These are phyloP conservation scores for Habropoda laboriosa DNA, from an alignment of 1,140 invertebrate genomes.

Conservation along the genomic window DNA sequence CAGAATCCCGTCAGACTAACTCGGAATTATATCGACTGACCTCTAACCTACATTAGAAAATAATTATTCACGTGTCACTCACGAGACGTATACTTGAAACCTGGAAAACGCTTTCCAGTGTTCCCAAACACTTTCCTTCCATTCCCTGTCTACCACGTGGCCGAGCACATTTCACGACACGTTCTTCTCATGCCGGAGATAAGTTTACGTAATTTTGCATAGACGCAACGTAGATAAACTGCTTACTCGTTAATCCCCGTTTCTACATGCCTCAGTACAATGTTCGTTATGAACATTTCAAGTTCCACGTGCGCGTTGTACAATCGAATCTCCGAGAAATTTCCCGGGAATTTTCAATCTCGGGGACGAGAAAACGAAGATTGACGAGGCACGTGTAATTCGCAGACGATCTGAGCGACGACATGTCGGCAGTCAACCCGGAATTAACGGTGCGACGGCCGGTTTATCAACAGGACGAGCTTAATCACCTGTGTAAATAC, in stretches of 20 bases:
- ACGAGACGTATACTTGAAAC: too few species aligned
- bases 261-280: background rate
- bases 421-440: slow-evolving; percentile 80
- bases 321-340: background rate
- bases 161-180: background rate
- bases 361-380: too few species aligned
- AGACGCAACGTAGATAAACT: background rate
- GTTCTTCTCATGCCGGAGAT: background rate
- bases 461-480: slow-evolving; percentile 82
- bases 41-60: background rate
- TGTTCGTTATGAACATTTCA: background rate
- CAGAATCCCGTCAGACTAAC: too few species aligned
- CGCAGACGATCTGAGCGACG: slow-evolving; percentile 58
- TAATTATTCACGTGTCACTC: background rate
- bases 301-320: background rate
- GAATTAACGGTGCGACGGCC: slow-evolving; percentile 82
- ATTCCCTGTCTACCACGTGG: background rate
- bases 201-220: background rate
- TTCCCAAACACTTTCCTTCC: too few species aligned
- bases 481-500: slow-evolving; percentile 78
- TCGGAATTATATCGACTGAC: too few species aligned
- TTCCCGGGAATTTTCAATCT: background rate
- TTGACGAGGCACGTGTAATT: slow-evolving; percentile 2
- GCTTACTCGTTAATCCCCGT: too few species aligned
- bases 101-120: too few species aligned